Evolutionary conservation across 2,113 vertebrate genomes (phyloP).

Genomic region (Coregonus clupeaformis): DNA sequence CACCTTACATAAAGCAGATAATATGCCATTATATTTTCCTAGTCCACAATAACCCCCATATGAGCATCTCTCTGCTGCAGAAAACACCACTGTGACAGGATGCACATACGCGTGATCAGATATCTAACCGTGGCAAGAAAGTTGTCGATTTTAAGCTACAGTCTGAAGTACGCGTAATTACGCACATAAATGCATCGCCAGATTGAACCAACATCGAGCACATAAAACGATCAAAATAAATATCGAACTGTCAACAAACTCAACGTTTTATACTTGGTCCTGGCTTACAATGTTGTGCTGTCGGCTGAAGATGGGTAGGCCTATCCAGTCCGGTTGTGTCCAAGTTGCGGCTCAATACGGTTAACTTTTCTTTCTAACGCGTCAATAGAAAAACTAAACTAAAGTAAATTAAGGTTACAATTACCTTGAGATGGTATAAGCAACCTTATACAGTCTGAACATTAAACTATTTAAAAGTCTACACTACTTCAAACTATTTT

Average conservation of each 20-base stretch:
- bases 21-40: background rate
- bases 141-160: background rate
- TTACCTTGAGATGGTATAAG: background rate
- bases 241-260: background rate
- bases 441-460: background rate
- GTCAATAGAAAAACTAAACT: constrained; percentile 1
- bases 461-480: background rate
- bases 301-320: no score
- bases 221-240: background rate
- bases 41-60: background rate
- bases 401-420: constrained; percentile 1
- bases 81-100: background rate
- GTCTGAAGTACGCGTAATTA: background rate
- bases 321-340: background rate
- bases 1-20: background rate
- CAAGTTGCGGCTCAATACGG: constrained; percentile 17
- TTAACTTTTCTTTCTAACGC: constrained; percentile 33
- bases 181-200: background rate
- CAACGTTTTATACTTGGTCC: background rate
- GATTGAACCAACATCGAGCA: no score
- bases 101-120: background rate
- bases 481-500: background rate
- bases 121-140: background rate
- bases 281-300: background rate
- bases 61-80: background rate